A percentile compares a stretch with the other conserved stretches of the same genome.
These are phyloP conservation scores for Echinarachnius parma DNA, from an alignment of 53 echinoderm and acorn worm genomes.

Conservation along the genomic window DNA sequence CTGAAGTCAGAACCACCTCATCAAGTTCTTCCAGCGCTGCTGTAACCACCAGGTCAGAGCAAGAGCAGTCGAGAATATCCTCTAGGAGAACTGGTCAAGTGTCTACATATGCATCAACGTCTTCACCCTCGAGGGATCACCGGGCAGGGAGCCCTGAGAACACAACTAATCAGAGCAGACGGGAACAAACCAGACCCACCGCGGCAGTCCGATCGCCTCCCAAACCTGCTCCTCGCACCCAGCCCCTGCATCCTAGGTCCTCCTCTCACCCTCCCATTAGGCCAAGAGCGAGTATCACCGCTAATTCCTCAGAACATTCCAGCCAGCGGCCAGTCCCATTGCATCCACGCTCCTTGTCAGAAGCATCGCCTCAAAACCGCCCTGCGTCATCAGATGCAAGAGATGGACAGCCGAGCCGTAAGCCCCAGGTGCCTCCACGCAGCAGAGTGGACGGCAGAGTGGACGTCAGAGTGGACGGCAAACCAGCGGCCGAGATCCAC, in stretches of 20 bases:
- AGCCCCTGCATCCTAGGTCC: background rate
- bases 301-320: no score
- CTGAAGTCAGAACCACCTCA: no score
- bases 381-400: no score
- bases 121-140: background rate
- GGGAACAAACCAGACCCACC: background rate
- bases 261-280: background rate
- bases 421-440: no score
- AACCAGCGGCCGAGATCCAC: slow-evolving; percentile 39
- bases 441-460: no score
- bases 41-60: background rate
- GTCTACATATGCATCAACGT: background rate
- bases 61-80: background rate
- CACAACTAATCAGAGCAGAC: no score
- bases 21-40: slow-evolving; percentile 17
- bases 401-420: no score
- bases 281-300: no score
- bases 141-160: background rate
- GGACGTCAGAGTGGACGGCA: slow-evolving; percentile 7
- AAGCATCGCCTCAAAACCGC: background rate
- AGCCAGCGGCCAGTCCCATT: slow-evolving; percentile 1
- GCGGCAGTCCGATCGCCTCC: background rate
- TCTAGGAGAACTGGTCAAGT: background rate
- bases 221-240: background rate
- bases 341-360: slow-evolving; percentile 21